These are phyloP conservation scores for Phytoseiulus persimilis DNA, from an alignment of 2,888 invertebrate species.

Conservation along the genomic window DNA sequence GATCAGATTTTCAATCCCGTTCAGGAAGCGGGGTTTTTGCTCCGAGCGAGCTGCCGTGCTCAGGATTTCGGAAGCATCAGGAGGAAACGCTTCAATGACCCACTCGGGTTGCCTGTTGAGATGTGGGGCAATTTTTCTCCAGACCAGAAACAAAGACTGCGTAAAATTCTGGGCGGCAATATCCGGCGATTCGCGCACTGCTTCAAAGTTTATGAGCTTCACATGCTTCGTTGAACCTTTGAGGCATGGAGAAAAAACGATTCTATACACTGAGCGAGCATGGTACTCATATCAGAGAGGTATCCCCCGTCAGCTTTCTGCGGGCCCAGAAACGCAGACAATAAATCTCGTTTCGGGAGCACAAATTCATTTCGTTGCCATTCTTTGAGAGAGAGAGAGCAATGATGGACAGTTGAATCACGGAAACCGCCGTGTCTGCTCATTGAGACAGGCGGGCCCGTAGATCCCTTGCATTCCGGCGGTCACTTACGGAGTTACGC, in stretches of 20 bases:
- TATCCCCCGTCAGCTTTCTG: background rate
- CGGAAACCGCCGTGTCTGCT: background rate
- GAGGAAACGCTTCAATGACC: background rate
- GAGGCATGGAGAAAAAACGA: background rate
- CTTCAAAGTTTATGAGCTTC: background rate
- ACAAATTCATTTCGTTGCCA: background rate
- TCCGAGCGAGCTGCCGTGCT: too few species aligned
- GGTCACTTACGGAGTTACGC: background rate
- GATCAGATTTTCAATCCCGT: too few species aligned
- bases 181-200: background rate
- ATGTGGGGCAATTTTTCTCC: background rate
- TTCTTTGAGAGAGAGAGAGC: background rate
- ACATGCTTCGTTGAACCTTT: background rate
- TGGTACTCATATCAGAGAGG: background rate
- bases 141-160: background rate
- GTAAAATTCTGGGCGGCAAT: background rate
- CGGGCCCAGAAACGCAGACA: background rate
- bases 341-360: background rate
- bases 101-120: background rate
- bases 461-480: background rate
- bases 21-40: too few species aligned
- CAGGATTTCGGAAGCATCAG: background rate
- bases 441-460: background rate
- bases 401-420: background rate
- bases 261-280: background rate